phyloP scores from a whole-genome alignment of 2,113 vertebrate genomes.

The Vidua chalybeata region DNA sequence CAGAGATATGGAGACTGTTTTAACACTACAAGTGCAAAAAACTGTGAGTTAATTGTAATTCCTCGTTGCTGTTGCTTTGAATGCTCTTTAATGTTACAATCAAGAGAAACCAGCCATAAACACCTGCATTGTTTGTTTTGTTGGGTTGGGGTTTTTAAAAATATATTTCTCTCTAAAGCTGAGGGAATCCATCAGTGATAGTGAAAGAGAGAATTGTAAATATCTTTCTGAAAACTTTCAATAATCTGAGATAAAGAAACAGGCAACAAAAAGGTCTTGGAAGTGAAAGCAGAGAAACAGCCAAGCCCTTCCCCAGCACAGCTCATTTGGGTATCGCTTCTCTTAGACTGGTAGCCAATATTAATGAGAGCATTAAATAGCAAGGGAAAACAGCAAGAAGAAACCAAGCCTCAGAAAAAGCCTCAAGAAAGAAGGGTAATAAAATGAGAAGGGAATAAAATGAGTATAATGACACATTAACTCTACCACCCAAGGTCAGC shows the following conservation, averaged over 20 bases:
- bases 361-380: background rate
- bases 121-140: background rate
- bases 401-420: background rate
- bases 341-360: background rate
- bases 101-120: background rate
- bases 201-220: background rate
- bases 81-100: background rate
- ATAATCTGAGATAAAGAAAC: background rate
- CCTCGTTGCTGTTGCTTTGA: background rate
- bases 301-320: background rate
- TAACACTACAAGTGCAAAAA: background rate
- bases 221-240: background rate
- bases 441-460: background rate
- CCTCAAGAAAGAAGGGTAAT: background rate
- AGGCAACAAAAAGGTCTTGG: background rate
- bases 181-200: background rate
- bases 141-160: background rate
- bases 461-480: background rate
- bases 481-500: background rate
- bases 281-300: background rate
- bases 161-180: background rate
- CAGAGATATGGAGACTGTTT: background rate
- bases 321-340: background rate
- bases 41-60: background rate
- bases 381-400: background rate